Conservation (phyloP, 2,888 invertebrate species). For the Acrocyrtus sp. region DNA sequence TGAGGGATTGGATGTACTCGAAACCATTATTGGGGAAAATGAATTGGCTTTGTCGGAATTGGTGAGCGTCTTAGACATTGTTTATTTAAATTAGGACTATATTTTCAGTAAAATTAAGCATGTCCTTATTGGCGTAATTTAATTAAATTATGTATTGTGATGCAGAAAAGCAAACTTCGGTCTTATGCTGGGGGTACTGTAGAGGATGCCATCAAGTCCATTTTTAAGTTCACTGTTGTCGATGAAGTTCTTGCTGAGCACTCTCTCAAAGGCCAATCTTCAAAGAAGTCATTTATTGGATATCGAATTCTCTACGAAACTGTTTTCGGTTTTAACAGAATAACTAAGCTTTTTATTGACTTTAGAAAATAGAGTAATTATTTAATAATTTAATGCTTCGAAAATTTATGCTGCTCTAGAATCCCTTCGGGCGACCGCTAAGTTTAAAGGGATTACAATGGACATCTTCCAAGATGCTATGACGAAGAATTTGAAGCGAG, state of each 20-base stretch:
- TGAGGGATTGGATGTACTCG: neutral
- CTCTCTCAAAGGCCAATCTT: neutral
- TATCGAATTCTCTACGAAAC: neutral
- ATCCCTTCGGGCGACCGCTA: neutral
- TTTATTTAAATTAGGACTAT: too few relatives aligned
- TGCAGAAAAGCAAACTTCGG: neutral
- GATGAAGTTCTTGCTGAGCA: conserved; percentile 1
- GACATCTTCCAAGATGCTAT: neutral
- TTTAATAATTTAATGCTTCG: neutral
- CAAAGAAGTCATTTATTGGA: neutral
- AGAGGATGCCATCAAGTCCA: neutral
- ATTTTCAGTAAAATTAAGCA: too few relatives aligned
- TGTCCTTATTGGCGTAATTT: neutral
- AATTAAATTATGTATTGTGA: neutral
- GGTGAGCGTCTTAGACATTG: too few relatives aligned
- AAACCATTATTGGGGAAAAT: neutral
- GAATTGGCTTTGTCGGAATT: neutral
- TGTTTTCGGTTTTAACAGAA: neutral
- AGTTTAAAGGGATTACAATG: neutral
- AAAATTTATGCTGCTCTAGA: neutral
- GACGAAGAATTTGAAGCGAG: neutral
- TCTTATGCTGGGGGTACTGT: neutral
- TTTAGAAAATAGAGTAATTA: too few relatives aligned
- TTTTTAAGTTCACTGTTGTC: neutral
- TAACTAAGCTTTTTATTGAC: neutral